Base-by-base conservation (phyloP, 2,113 vertebrate species). In the Callipepla californica region DNA sequence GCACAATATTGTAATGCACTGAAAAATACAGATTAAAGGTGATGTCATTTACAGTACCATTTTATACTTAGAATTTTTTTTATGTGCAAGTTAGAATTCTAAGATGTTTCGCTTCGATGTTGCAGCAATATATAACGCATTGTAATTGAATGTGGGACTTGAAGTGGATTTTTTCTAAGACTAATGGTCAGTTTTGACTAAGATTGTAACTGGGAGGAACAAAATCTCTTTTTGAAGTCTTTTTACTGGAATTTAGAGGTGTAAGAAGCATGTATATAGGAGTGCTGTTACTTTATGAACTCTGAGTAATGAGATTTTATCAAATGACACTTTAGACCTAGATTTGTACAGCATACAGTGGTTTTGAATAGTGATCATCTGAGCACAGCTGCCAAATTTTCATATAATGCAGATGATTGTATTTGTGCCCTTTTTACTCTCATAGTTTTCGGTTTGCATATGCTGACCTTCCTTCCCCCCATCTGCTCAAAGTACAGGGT, bases 271-370 rank as follows among this genome's bases (percentile, higher is more conserved):
- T 96, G 79, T 96, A 95, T 81, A 93, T 89, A 96, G 87, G 73
- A 95, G 57, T 95, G 96, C 94, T 97, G 96, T 96, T 95, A 95
- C 92, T 97, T 95, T 96, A 92, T 94, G 95, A 96, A 94, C 83
- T 96, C 78, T 89, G 55, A 95, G 87, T 96, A 91, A 96, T 88
- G 87, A 97, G 92, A 92, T 97, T 97, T 98, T 97, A 91, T 86
- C 92, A 96, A 96, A 94, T 87, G 95, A 96, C 94, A 97, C 92
- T 96, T 96, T 94, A 97, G 96, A 92, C 85, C 74, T 95, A 96
- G 78, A 95, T 93, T 92, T 95, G 78, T 95, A 96, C 80, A 92
- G 93, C 92, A 83, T 95, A 87, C 62, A 94, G 59, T 87, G 80
- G 42, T 95, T 97, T 97, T 97, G 85, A 95, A 65, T 96, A 89